Evolutionary conservation across 2,797 vertebrate genomes (phyloP), one percentile per base, ranked within the genome.

Genomic region (Synaphobranchus kaupii): DNA sequence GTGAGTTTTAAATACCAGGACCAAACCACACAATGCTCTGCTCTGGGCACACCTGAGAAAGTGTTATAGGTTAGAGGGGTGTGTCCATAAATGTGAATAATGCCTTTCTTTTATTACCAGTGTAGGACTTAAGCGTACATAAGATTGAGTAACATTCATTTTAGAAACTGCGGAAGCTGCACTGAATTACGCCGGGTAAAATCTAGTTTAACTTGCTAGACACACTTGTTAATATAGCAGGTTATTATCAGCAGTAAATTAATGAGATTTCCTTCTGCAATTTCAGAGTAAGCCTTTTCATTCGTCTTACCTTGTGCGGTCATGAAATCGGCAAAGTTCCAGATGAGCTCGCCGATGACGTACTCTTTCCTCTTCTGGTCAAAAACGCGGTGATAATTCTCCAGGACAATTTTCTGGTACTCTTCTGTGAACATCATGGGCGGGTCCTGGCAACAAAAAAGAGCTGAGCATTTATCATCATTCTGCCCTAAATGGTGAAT

Each of bases 311-410:
- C 92, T 94, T 99, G 98, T 60, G 90, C 86, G 0, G 99, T 99
- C 98, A 99, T 98, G 92, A 99, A 99, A 92, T 99, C 99, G 0
- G 98, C 98, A 90, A 99, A 99, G 90, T 99, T 99, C 99, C 98
- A 99, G 92, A 99, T 97, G 91, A 99, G 97, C 91, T 99, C 99
- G 31, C 99, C 98, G 0, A 99, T 90, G 80, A 99, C 94, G 0
- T 97, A 99, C 31, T 97, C 94, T 89, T 97, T 97, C 92, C 97
- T 97, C 92, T 98, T 99, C 92, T 96, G 94, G 93, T 99, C 98
- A 1, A 99, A 96, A 68, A 97, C 93, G 0, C 89, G 1, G 48
- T 99, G 98, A 92, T 99, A 99, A 87, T 93, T 94, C 90, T 94
- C 93, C 66, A 99, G 95, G 86, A 99, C 81, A 0, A 86, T 89